Conservation (phyloP, 2,888 invertebrate genomes). For the Thera britannica region DNA sequence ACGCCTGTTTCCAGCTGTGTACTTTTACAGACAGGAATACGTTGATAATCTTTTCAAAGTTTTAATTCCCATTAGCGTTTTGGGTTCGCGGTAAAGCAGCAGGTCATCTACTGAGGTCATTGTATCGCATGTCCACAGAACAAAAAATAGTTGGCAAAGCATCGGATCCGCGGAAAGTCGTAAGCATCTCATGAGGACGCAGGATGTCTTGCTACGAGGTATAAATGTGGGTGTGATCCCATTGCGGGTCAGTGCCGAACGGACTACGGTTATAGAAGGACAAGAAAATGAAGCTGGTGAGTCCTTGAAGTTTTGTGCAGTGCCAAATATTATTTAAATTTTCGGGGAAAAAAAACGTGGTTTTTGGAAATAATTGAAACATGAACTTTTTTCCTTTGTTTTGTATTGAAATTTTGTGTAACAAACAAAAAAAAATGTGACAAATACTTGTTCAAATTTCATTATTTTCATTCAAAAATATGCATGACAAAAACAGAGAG, state of each 20-base stretch:
- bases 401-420: neutral
- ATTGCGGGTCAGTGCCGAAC: slow-evolving; percentile 70
- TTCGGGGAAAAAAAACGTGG: slow-evolving; percentile 2
- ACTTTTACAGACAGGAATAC: too few relatives aligned
- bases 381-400: neutral
- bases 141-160: slow-evolving; percentile 12
- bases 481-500: neutral
- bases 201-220: slow-evolving; percentile 71
- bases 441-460: too few relatives aligned
- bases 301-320: slow-evolving; percentile 69
- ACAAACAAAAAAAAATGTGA: too few relatives aligned
- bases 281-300: slow-evolving; percentile 80
- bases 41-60: too few relatives aligned
- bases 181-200: slow-evolving; percentile 66
- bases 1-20: too few relatives aligned
- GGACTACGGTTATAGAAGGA: slow-evolving; percentile 73
- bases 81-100: too few relatives aligned
- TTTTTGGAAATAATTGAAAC: neutral
- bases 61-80: too few relatives aligned
- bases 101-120: slow-evolving; percentile 70
- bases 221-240: slow-evolving; percentile 67
- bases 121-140: slow-evolving; percentile 50
- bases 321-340: slow-evolving; percentile 34
- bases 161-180: slow-evolving; percentile 57
- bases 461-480: neutral